Evolutionary conservation across 2,797 vertebrate genomes (phyloP).

Genomic region (Gambusia yucatana): DNA sequence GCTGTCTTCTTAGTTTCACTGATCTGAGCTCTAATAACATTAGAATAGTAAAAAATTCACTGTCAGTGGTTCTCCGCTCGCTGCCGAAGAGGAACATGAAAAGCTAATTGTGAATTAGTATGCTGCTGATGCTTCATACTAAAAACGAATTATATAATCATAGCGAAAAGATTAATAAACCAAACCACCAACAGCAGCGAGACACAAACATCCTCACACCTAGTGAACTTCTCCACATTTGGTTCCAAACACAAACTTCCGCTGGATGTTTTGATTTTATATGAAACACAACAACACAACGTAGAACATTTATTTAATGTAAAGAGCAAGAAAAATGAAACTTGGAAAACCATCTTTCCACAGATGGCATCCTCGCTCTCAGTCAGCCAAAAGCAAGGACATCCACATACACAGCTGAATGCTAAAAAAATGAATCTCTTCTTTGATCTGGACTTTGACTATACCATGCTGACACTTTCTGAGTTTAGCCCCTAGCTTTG

Average conservation of each 20-base stretch:
- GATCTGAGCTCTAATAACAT: conserved; percentile 24
- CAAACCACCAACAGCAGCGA: background rate
- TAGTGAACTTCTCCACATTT: background rate
- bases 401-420: background rate
- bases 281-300: background rate
- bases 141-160: background rate
- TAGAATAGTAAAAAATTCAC: conserved; percentile 18
- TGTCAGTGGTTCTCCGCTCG: conserved; percentile 4
- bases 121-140: background rate
- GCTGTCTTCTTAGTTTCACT: conserved; percentile 16
- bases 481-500: too few species aligned
- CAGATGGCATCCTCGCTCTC: too few species aligned
- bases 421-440: background rate
- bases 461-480: background rate
- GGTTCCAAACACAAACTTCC: background rate
- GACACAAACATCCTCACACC: background rate
- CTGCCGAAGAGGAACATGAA: conserved; percentile 24
- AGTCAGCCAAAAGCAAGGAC: background rate
- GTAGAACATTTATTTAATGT: background rate
- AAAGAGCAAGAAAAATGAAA: background rate
- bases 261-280: background rate
- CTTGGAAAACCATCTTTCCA: background rate
- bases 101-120: background rate
- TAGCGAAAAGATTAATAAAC: background rate
- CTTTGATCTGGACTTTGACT: background rate